Evolutionary conservation across 2,888 invertebrate species (phyloP), one percentile per base, ranked within the genome.

Genomic region (Pristionchus entomophagus): DNA sequence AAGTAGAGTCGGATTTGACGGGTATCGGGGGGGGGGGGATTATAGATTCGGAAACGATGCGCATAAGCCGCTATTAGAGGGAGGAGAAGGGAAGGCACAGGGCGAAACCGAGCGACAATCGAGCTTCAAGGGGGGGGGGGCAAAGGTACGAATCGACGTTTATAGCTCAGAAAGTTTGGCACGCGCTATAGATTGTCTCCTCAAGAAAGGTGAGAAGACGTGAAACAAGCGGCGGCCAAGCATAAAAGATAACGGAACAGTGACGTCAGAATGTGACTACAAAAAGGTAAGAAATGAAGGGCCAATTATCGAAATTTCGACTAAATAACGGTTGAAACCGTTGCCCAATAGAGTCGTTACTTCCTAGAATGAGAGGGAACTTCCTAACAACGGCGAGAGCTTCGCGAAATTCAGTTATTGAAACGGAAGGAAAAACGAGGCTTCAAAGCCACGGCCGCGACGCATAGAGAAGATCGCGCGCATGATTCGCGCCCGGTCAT

Each of bases 21-120:
- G 22, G 17, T n/a, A 10, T n/a, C 35, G 69, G 38, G 29, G 22
- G 38, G 35, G 10, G 32, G 4, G 69, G 19, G 69, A 69, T 69
- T 69, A 69, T 69, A 38, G 69, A 38, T 32, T 69, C 69, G 38
- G 69, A 38, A n/a, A 38, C 35, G n/a, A 69, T 38, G 38, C 38
- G 69, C 35, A 38, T 69, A 69, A 69, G 69, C 69, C 69, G 69
- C 69, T 69, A 69, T 69, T 69, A 69, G 38, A 69, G 35, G 69
- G 69, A 69, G n/a, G 69, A 69, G 69, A 69, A 38, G 41, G 22
- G n/a, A 22, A 38, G 38, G 69, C 38, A 69, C n/a, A 41, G 5
- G 38, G n/a, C 5, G 32, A n/a, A 69, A 69, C 19, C 35, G 69
- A 69, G 32, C 22, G n/a, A 6, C 8, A 22, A 38, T 22, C 35